Conservation (phyloP, 37 sponge, comb jelly and placozoan species). For the Beroe ovata region DNA sequence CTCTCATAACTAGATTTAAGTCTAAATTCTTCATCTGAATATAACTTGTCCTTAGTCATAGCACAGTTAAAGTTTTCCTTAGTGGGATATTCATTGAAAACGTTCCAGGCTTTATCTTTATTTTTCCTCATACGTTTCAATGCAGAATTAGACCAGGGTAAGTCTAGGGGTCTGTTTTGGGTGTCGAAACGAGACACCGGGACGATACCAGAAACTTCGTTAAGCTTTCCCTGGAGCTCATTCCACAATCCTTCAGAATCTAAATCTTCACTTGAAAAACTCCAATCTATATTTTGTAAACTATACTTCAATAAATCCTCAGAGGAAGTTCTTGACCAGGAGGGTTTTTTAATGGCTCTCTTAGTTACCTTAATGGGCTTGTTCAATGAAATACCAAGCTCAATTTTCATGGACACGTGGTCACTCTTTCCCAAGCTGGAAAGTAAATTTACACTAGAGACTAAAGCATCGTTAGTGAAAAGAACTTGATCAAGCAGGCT, state of each 20-base stretch:
- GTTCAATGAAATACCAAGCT: background rate
- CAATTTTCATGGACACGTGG: background rate
- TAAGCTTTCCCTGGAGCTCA: background rate
- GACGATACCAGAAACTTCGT: background rate
- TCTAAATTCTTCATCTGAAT: background rate
- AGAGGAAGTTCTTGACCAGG: background rate
- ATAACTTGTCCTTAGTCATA: background rate
- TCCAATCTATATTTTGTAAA: background rate
- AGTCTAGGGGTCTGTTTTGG: background rate
- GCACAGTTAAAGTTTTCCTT: background rate
- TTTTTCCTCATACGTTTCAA: conserved; percentile 1
- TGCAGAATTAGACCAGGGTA: background rate
- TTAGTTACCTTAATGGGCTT: background rate
- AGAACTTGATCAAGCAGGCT: conserved; percentile 35
- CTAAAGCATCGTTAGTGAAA: conserved; percentile 11
- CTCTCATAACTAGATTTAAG: background rate
- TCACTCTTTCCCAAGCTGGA: conserved; percentile 6
- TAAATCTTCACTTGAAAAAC: background rate
- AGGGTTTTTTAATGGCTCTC: background rate
- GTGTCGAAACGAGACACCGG: background rate
- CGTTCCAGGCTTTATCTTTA: conserved; percentile 18
- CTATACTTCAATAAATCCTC: conserved; percentile 21
- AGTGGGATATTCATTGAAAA: background rate
- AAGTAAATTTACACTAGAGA: background rate
- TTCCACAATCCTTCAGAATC: background rate